Base-by-base conservation (phyloP, 2,888 invertebrate species). In the Neoitamus cyanurus region DNA sequence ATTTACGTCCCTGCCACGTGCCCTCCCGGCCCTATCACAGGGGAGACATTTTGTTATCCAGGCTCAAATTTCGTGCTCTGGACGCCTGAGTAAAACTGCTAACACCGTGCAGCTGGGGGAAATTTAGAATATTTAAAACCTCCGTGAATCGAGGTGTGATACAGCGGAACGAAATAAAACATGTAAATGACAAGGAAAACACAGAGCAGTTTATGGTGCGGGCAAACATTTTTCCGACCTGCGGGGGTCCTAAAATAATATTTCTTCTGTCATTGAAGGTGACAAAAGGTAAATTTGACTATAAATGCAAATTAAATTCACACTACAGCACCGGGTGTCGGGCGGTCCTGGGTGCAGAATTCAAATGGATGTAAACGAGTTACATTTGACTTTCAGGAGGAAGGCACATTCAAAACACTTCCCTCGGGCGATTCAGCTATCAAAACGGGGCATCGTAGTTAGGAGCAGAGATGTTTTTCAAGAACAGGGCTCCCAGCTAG, bases 301-400 rank as follows among this genome's bases (percentile, higher is more conserved):
- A 37, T 75, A 75, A 75, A 75, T 75, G 75, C 75, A 75, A 75
- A 75, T 75, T 75, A 75, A 75, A 75, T 75, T 75, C 75, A 75
- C 75, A 75, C 75, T 73, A 70, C 31, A 70, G 31, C 0, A 31
- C 30, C 5, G 5, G 70, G 31, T 31, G 70, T 70, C n/a, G n/a
- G 15, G 20, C 73, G 34, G 20, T 15, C 28, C 75, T 37, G 75
- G 25, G 75, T 75, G 75, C 28, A 75, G 30, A 75, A 75, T 75
- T 75, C 75, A 75, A 75, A 75, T 75, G 25, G 75, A 75, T 75
- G 42, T 75, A 75, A 75, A 75, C 75, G 75, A 75, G 75, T 42
- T 75, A 75, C 75, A 75, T 75, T 75, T 75, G 42, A 75, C 75
- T 42, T 75, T 75, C 75, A 42, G 28, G 75, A 37, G 75, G 75